A percentile compares a stretch with the other conserved stretches of the same genome.
These are phyloP conservation scores for Dicyema japonicum DNA, from an alignment of 1,140 invertebrate species.

Conservation along the genomic window DNA sequence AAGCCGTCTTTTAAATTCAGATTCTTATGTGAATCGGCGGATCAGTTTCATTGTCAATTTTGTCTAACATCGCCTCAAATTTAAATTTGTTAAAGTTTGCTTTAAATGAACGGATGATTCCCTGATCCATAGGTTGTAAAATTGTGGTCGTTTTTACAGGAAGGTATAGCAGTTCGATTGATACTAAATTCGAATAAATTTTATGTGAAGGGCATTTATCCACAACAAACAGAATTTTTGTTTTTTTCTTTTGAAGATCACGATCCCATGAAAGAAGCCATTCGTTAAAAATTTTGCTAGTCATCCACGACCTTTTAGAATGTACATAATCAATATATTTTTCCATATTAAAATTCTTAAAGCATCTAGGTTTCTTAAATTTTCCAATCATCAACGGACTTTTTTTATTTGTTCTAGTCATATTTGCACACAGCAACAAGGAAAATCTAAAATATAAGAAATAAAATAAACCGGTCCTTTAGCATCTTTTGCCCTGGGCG, in stretches of 20 bases:
- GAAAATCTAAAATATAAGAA: no score
- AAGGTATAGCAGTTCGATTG: conserved; percentile 16
- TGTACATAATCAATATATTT: conserved; percentile 13
- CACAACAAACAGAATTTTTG: conserved; percentile 6
- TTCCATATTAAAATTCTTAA: conserved; percentile 15
- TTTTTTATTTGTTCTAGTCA: conserved; percentile 15
- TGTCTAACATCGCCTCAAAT: neutral
- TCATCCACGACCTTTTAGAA: conserved; percentile 22
- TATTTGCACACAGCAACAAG: conserved; percentile 13
- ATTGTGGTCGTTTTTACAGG: conserved; percentile 18
- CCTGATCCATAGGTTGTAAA: conserved; percentile 22
- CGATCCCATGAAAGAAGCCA: conserved; percentile 7
- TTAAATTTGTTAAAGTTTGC: conserved; percentile 4
- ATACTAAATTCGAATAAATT: conserved; percentile 7
- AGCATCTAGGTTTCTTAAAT: conserved; percentile 17
- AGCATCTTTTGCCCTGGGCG: conserved; percentile 11
- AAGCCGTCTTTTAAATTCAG: no score
- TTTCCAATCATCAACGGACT: conserved; percentile 20
- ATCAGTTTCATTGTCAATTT: no score
- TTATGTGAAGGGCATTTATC: conserved; percentile 12
- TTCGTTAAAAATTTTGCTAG: conserved; percentile 9
- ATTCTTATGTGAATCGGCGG: no score
- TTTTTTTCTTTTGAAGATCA: conserved; percentile 5
- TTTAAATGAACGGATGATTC: conserved; percentile 15
- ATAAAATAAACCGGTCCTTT: conserved; percentile 18